Evolutionary conservation across 1,140 invertebrate species (phyloP).

Genomic region (Ganaspis sp.): DNA sequence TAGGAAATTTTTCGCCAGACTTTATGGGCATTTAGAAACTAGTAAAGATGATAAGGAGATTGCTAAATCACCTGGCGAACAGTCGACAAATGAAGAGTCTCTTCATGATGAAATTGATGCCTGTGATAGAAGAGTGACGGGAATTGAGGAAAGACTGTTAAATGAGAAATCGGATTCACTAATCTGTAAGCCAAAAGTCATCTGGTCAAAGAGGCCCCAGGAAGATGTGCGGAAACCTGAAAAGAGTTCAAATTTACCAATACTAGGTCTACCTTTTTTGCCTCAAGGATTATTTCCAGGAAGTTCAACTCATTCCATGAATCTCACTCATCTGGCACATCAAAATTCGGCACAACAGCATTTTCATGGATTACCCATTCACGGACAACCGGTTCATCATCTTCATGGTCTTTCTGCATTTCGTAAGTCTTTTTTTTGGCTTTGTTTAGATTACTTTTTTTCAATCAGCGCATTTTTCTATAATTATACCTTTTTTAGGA

Average conservation of each 20-base stretch:
- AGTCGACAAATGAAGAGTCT: slow-evolving; percentile 32
- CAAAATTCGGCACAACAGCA: slow-evolving; percentile 50
- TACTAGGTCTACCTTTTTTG: slow-evolving; percentile 53
- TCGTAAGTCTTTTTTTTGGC: slow-evolving; percentile 56
- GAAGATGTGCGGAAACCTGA: slow-evolving; percentile 43
- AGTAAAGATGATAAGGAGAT: slow-evolving; percentile 49
- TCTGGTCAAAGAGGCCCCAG: slow-evolving; percentile 27
- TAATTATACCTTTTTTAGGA: no score
- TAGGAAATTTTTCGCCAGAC: slow-evolving; percentile 81
- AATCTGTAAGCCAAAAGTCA: slow-evolving; percentile 39
- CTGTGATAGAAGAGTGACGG: slow-evolving; percentile 36
- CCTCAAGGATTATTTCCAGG: slow-evolving; percentile 50
- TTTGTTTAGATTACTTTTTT: neutral
- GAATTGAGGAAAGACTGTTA: slow-evolving; percentile 22
- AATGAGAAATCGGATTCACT: neutral
- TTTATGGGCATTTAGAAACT: slow-evolving; percentile 81
- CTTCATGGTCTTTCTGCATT: slow-evolving; percentile 70
- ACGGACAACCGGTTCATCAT: slow-evolving; percentile 58
- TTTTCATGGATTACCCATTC: slow-evolving; percentile 55
- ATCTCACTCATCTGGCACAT: slow-evolving; percentile 55
- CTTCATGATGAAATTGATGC: slow-evolving; percentile 50
- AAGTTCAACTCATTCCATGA: slow-evolving; percentile 50
- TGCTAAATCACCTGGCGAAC: slow-evolving; percentile 48
- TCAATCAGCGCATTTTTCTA: neutral
- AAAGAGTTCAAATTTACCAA: slow-evolving; percentile 26